A percentile compares a stretch with the other conserved stretches of the same genome.
These are phyloP conservation scores for Mormoops blainvillei DNA, from an alignment of 2,113 vertebrate species.

Conservation along the genomic window DNA sequence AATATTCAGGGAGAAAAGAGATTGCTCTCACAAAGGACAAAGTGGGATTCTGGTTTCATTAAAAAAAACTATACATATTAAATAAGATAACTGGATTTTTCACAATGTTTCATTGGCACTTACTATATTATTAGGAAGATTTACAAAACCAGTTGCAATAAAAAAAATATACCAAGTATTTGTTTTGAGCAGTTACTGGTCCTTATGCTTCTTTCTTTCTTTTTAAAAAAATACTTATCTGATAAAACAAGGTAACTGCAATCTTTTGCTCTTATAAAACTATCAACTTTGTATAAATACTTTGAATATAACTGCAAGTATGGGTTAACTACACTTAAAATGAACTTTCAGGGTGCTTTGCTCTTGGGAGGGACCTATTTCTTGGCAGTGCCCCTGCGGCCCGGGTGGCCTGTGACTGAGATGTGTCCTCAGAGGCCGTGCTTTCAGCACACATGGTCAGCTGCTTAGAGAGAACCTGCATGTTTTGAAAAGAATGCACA, in stretches of 20 bases:
- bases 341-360: not conserved
- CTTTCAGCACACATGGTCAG: not conserved
- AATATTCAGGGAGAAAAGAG: not conserved
- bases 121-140: not conserved
- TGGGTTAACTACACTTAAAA: not conserved
- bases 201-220: slow-evolving; percentile 58
- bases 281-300: not conserved
- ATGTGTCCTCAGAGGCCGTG: not conserved
- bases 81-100: not conserved
- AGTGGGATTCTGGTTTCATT: not conserved
- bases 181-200: slow-evolving; percentile 69
- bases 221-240: slow-evolving; percentile 39
- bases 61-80: not conserved
- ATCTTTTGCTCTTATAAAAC: slow-evolving; percentile 28
- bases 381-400: too few relatives aligned
- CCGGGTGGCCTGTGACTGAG: not conserved
- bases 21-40: not conserved
- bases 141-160: slow-evolving; percentile 49
- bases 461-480: not conserved
- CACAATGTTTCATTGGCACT: not conserved
- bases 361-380: not conserved
- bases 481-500: slow-evolving; percentile 11
- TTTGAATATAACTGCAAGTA: not conserved
- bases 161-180: slow-evolving; percentile 59
- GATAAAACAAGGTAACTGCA: slow-evolving; percentile 30